phyloP scores from a whole-genome alignment of 92 coral and sea anemone genomes.

The Pocillopora grandis region DNA sequence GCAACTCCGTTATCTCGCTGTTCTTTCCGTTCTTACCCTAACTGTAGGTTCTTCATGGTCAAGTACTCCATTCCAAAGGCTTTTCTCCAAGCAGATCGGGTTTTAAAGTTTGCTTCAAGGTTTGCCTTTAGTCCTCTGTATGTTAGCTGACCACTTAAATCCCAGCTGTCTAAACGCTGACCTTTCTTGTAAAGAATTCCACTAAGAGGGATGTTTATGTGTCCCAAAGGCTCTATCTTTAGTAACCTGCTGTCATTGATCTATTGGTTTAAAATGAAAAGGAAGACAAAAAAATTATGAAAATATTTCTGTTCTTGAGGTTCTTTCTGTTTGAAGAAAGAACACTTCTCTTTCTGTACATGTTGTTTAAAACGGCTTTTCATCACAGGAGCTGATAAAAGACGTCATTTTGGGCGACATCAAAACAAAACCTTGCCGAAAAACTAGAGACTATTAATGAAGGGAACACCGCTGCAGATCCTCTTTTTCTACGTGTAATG shows the following conservation, averaged over 20 bases:
- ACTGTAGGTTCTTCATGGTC: slow-evolving; percentile 54
- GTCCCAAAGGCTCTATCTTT: background rate
- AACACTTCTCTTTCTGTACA: too few species aligned
- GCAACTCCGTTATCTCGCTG: background rate
- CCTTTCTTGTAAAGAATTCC: slow-evolving; percentile 59
- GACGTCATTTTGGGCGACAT: too few species aligned
- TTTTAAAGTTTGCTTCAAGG: slow-evolving; percentile 67
- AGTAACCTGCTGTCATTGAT: background rate
- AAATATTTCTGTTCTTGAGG: background rate
- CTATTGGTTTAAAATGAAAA: background rate
- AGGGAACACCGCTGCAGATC: background rate
- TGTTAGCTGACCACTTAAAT: slow-evolving; percentile 67
- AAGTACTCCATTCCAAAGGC: slow-evolving; percentile 82
- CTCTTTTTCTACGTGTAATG: too few species aligned
- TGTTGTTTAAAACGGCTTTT: too few species aligned
- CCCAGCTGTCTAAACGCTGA: slow-evolving; percentile 39
- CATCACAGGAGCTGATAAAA: too few species aligned
- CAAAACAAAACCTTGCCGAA: background rate
- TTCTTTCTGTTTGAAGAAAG: too few species aligned
- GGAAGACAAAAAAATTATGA: background rate
- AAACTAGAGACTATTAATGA: background rate
- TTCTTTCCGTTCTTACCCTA: slow-evolving; percentile 14
- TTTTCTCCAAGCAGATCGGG: slow-evolving; percentile 71
- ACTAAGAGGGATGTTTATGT: slow-evolving; percentile 48
- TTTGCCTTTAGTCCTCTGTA: slow-evolving; percentile 53